Percentiles rank a stretch among this genome's conserved stretches.
Conservation (phyloP, 2,113 vertebrate species). For the Etheostoma spectabile region DNA sequence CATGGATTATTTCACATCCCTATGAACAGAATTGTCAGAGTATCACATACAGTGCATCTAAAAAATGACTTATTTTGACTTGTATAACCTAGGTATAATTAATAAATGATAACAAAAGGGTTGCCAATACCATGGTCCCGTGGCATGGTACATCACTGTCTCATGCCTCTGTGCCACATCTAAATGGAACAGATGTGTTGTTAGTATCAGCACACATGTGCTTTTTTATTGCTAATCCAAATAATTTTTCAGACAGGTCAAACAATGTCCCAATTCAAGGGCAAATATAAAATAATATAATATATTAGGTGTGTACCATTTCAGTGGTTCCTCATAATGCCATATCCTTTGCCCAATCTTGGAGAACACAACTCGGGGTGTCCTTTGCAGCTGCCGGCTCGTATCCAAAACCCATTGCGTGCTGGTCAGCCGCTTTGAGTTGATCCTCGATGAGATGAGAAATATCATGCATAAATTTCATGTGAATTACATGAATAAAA, state of each 20-base stretch:
- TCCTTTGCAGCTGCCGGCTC: not conserved
- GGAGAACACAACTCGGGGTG: not conserved
- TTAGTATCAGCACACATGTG: not conserved
- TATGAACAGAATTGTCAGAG: not conserved
- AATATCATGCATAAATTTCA: not conserved
- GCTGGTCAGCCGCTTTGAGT: not conserved
- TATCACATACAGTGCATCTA: not conserved
- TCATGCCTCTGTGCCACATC: too few species aligned
- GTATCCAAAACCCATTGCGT: not conserved
- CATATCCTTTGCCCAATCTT: not conserved
- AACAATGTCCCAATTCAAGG: not conserved
- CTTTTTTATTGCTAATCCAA: not conserved
- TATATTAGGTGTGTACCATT: not conserved
- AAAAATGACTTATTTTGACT: not conserved
- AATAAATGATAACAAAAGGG: not conserved
- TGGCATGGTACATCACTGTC: not conserved
- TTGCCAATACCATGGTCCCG: not conserved
- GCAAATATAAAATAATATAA: slow-evolving; percentile 1
- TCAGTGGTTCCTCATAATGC: not conserved
- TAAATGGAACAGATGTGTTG: slow-evolving; percentile 16
- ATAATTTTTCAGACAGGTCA: not conserved
- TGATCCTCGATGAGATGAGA: not conserved
- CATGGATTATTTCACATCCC: slow-evolving; percentile 24
- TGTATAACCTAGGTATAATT: not conserved
- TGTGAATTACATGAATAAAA: not conserved